Conservation (phyloP, 2,113 vertebrate species). For the Saccopteryx bilineata region DNA sequence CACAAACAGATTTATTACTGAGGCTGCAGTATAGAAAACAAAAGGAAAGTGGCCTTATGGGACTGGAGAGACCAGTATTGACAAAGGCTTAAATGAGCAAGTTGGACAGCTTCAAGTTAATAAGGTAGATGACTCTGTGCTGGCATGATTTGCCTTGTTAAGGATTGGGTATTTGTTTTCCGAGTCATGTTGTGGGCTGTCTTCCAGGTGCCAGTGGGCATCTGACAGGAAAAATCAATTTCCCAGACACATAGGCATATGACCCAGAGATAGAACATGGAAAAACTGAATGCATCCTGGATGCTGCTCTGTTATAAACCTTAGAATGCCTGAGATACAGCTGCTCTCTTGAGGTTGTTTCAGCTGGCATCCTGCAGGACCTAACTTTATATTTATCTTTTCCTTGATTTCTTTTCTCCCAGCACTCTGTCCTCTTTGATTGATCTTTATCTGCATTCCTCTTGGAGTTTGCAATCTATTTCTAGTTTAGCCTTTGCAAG, state of each 20-base stretch:
- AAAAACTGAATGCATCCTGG: background rate
- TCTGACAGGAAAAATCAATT: conserved; percentile 37
- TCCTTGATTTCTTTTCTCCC: background rate
- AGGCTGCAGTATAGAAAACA: background rate
- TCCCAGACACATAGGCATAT: background rate
- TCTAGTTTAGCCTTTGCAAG: conserved; percentile 19
- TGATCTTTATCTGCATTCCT: background rate
- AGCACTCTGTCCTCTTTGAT: background rate
- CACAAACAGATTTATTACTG: background rate
- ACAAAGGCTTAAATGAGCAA: background rate
- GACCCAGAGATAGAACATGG: background rate
- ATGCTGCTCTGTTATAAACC: background rate
- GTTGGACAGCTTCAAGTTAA: background rate
- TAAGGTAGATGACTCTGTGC: background rate
- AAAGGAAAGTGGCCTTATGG: background rate
- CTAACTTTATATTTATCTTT: background rate
- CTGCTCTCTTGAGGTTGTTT: background rate
- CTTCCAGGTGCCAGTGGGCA: conserved; percentile 38
- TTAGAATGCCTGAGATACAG: background rate
- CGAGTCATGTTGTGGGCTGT: background rate
- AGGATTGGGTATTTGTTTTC: conserved; percentile 39
- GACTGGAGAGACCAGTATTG: background rate
- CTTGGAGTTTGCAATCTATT: background rate
- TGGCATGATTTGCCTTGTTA: background rate
- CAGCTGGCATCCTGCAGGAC: background rate